Conservation (phyloP, 92 coral and sea anemone genomes). For the Epizoanthus rinbou region DNA sequence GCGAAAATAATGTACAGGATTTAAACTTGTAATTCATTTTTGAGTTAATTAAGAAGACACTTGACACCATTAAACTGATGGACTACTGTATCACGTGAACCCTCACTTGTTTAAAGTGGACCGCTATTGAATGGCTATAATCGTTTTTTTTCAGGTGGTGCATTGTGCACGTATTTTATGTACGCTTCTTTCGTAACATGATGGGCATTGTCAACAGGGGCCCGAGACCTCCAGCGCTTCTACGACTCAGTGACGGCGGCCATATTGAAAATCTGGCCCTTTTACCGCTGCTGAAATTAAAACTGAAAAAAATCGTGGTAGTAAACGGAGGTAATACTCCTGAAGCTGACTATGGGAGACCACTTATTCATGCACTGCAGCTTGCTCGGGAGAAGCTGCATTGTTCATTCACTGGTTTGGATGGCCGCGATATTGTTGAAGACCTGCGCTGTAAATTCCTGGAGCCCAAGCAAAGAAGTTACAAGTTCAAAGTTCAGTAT, state of each 20-base stretch:
- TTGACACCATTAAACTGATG: no score
- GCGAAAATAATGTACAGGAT: no score
- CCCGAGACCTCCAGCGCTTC: slow-evolving; percentile 64
- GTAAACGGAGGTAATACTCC: slow-evolving; percentile 61
- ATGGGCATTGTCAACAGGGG: slow-evolving; percentile 55
- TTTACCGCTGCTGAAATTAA: slow-evolving; percentile 64
- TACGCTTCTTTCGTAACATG: slow-evolving; percentile 70
- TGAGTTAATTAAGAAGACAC: no score
- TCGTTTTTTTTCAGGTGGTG: no score
- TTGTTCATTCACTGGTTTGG: slow-evolving; percentile 70
- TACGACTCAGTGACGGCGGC: slow-evolving; percentile 80
- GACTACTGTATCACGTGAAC: no score
- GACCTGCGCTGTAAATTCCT: slow-evolving; percentile 56
- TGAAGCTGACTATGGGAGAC: slow-evolving; percentile 51
- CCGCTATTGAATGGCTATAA: no score
- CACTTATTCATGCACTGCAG: slow-evolving; percentile 60
- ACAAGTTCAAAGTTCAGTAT: slow-evolving; percentile 61
- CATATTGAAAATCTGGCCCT: slow-evolving; percentile 81
- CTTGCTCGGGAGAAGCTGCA: slow-evolving; percentile 76
- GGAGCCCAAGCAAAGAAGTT: slow-evolving; percentile 51
- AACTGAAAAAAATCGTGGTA: slow-evolving; percentile 62
- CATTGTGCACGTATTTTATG: not conserved
- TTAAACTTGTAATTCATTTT: no score
- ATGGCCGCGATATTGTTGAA: slow-evolving; percentile 64
- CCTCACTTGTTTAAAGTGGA: no score